A percentile compares a stretch with the other conserved stretches of the same genome.
phyloP scores from a whole-genome alignment of 2,888 invertebrate species.

The Cryptocephalus primarius region DNA sequence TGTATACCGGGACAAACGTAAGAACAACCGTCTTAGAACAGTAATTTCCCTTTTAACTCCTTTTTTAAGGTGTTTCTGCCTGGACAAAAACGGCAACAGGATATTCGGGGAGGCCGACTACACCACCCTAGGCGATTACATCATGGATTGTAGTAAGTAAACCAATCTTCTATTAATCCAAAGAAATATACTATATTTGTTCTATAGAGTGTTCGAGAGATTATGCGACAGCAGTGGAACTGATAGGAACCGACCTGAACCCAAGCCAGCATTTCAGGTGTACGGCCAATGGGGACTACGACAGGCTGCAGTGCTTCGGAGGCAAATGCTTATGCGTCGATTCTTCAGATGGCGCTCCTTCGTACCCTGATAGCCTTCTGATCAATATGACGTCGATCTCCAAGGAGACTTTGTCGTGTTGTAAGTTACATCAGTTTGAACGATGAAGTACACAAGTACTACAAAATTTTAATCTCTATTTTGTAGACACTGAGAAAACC shows the following conservation, averaged over 20 bases:
- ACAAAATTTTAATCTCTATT: neutral
- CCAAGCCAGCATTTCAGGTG: slow-evolving; percentile 43
- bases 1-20: slow-evolving; percentile 60
- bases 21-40: neutral
- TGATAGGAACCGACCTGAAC: slow-evolving; percentile 34
- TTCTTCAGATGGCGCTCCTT: slow-evolving; percentile 40
- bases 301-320: slow-evolving; percentile 53
- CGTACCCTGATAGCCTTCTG: slow-evolving; percentile 19
- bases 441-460: too few relatives aligned
- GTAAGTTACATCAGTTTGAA: slow-evolving; percentile 25
- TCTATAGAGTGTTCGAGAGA: slow-evolving; percentile 47
- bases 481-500: slow-evolving; percentile 12
- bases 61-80: slow-evolving; percentile 50
- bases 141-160: slow-evolving; percentile 24
- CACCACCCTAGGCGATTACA: slow-evolving; percentile 32
- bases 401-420: slow-evolving; percentile 30
- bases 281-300: slow-evolving; percentile 53
- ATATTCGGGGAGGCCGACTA: slow-evolving; percentile 55
- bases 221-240: slow-evolving; percentile 38
- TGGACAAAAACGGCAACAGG: slow-evolving; percentile 47
- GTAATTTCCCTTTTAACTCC: neutral
- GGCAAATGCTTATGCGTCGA: slow-evolving; percentile 53
- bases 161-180: neutral
- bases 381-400: slow-evolving; percentile 29
- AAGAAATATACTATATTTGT: neutral